Conservation (phyloP, 2,797 vertebrate species). For the Acanthis flammea region DNA sequence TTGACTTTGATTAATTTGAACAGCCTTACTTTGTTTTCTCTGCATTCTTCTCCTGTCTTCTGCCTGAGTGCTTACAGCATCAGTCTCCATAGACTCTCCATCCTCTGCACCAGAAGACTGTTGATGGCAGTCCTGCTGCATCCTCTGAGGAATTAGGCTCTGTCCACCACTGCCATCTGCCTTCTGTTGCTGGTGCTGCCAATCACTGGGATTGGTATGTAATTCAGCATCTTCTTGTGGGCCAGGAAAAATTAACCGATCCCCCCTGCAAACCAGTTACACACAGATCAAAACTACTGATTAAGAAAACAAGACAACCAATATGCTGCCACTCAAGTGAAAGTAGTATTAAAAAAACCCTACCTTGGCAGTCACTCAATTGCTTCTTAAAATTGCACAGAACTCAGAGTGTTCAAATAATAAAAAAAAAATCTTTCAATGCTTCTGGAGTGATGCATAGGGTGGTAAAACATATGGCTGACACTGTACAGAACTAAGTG, state of each 20-base stretch:
- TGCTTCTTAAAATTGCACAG: not conserved
- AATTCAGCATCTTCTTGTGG: slow-evolving; percentile 60
- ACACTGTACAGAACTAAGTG: not conserved
- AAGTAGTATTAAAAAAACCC: not conserved
- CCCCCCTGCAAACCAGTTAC: slow-evolving; percentile 75
- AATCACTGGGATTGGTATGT: not conserved
- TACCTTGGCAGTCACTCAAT: not conserved
- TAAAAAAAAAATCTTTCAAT: not conserved
- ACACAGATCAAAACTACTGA: not conserved
- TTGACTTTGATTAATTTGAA: not conserved
- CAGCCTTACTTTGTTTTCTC: slow-evolving; percentile 13
- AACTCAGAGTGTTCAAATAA: not conserved
- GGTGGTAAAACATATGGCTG: not conserved
- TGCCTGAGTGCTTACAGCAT: not conserved
- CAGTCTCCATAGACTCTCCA: slow-evolving; percentile 47
- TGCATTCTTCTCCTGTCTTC: slow-evolving; percentile 6
- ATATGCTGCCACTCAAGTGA: not conserved
- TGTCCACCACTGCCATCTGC: slow-evolving; percentile 59
- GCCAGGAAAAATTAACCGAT: slow-evolving; percentile 73
- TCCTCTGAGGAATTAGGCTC: not conserved
- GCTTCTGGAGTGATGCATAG: not conserved
- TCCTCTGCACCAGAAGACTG: not conserved
- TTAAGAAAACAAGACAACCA: not conserved
- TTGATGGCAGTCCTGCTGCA: slow-evolving; percentile 5
- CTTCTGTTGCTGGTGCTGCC: slow-evolving; percentile 52